phyloP scores from a whole-genome alignment of 2,888 invertebrate species.

The Hoplodrina blanda region DNA sequence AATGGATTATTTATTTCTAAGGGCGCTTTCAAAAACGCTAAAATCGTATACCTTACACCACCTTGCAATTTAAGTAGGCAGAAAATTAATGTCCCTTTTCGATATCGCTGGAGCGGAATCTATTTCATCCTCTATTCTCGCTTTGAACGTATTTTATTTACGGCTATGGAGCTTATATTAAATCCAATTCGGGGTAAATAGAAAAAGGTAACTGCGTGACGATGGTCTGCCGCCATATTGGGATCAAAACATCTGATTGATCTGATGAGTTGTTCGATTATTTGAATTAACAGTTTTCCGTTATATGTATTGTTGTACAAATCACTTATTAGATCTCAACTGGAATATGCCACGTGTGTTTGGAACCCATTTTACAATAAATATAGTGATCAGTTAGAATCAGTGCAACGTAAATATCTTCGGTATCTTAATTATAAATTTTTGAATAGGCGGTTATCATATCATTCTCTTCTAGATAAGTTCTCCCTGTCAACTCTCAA shows the following conservation, averaged over 20 bases:
- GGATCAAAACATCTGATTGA: constrained; percentile 34
- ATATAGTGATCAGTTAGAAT: no score
- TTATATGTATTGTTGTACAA: no score
- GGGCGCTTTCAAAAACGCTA: constrained; percentile 43
- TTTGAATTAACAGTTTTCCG: constrained; percentile 1
- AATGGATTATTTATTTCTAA: no score
- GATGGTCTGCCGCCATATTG: constrained; percentile 41
- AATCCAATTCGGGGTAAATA: constrained; percentile 63
- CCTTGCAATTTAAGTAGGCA: constrained; percentile 77
- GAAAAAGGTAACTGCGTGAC: constrained; percentile 58
- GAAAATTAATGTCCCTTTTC: constrained; percentile 82
- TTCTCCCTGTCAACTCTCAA: no score
- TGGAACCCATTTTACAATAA: no score
- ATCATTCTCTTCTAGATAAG: no score
- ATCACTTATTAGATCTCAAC: no score
- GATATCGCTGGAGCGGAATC: constrained; percentile 77
- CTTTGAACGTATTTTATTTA: constrained; percentile 75
- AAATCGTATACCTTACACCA: constrained; percentile 55
- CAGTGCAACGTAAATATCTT: no score
- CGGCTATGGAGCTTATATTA: constrained; percentile 69
- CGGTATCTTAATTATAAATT: no score
- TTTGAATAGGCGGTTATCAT: no score
- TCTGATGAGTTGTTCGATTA: neutral
- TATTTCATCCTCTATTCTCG: constrained; percentile 78
- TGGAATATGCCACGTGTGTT: no score